Evolutionary conservation across 2,113 vertebrate genomes (phyloP), one percentile per base, ranked within the genome.

Genomic region (Melozone crissalis): DNA sequence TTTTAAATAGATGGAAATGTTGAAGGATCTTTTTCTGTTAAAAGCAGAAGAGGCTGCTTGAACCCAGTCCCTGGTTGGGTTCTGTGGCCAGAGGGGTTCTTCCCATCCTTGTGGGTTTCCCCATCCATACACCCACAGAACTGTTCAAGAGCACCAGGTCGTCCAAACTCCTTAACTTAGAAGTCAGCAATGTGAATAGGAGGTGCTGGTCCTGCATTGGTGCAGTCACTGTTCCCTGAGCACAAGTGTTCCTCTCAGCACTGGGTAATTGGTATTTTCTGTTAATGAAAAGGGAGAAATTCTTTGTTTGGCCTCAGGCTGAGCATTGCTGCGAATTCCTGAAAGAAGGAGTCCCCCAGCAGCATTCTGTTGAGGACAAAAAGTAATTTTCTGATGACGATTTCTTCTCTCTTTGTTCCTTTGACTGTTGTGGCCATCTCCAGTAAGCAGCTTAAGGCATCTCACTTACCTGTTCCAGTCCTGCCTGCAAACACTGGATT

Each of bases 401-500:
- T 72, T 76, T 83, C 39, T 51, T 81, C 62, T 55, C 35, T 74
- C 39, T 69, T 41, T 77, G 24, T 90, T 76, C 4, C 58, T 79
- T 0, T 51, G n/a, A 21, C 46, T 84, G 1, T 37, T 84, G 74
- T 61, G n/a, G 51, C 33, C 66, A 52, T 47, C 59, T 89, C 74
- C 67, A 79, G 30, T 68, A 93, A 94, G 87, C 78, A 83, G 89
- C 71, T 85, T 83, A 91, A 83, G 63, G 84, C 71, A 30, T 76
- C 84, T 95, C 93, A 66, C 80, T 93, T 73, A 91, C 78, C 91
- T 80, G 74, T 49, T 62, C 71, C 75, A 35, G 23, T 44, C 62
- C 78, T 87, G 82, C 47, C 89, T 88, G 75, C 55, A 91, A 43
- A 73, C 3, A 0, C 2, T 18, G 31, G 74, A 49, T 61, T 87